Percentiles rank a stretch among this genome's conserved stretches.
These are phyloP conservation scores for Myrmecophaga tridactyla DNA, from an alignment of 2,113 vertebrate species.

Conservation along the genomic window DNA sequence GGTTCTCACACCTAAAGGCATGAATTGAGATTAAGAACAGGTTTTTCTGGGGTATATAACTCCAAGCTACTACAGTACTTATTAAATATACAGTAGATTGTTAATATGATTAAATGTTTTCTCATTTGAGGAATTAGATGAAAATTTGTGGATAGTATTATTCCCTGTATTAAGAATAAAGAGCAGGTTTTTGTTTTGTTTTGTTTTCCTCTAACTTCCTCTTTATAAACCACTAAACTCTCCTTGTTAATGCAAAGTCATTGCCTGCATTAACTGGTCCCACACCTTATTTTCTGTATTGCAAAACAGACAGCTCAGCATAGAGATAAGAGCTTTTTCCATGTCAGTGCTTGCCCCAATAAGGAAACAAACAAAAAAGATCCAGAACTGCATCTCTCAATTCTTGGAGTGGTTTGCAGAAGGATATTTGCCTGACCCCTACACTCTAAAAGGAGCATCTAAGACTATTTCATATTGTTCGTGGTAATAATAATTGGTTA, in stretches of 20 bases:
- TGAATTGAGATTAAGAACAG: no score
- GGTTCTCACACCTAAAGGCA: no score
- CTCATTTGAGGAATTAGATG: neutral
- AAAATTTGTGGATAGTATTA: neutral
- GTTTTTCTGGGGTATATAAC: no score
- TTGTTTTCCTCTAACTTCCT: slow-evolving; percentile 40
- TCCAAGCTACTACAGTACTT: no score
- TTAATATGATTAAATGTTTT: neutral
- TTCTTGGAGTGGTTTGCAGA: neutral
- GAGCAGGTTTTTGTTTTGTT: neutral
- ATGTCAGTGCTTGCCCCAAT: neutral
- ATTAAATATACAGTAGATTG: neutral
- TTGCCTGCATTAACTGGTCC: neutral
- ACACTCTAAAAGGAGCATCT: neutral
- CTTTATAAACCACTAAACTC: slow-evolving; percentile 28
- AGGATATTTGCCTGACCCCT: neutral
- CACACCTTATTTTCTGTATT: slow-evolving; percentile 22
- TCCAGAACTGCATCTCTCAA: neutral
- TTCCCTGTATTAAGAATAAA: neutral
- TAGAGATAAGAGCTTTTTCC: neutral
- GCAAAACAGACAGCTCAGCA: slow-evolving; percentile 1
- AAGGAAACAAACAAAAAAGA: neutral
- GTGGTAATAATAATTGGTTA: neutral
- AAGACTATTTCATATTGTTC: neutral
- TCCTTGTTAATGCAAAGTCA: slow-evolving; percentile 32